phyloP scores from a whole-genome alignment of 2,113 vertebrate genomes.

The Callopanchax toddi region DNA sequence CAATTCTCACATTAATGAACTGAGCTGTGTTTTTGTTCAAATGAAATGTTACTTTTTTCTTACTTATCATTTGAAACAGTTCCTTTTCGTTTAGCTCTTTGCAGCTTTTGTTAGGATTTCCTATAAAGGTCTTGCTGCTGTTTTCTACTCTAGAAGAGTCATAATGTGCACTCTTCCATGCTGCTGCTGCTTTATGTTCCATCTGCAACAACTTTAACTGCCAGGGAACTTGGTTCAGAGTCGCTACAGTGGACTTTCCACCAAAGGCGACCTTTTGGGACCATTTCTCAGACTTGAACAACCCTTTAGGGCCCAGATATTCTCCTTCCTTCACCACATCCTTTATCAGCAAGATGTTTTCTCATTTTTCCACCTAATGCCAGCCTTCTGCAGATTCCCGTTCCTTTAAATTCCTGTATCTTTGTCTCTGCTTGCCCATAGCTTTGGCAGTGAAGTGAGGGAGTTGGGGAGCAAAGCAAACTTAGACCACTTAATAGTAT shows the following conservation, averaged over 20 bases:
- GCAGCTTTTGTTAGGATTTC: constrained; percentile 15
- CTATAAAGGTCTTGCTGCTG: constrained; percentile 1
- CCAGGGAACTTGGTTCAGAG: constrained; percentile 43
- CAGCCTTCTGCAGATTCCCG: constrained; percentile 27
- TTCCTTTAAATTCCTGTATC: constrained; percentile 20
- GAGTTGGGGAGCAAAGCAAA: constrained; percentile 64
- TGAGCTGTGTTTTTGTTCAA: too few species aligned
- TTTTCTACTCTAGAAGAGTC: constrained; percentile 8
- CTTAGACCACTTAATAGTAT: constrained; percentile 59
- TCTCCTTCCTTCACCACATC: constrained; percentile 50
- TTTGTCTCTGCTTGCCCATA: constrained; percentile 2
- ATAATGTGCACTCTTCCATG: constrained; percentile 18
- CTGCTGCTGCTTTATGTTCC: constrained; percentile 20
- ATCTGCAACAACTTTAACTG: constrained; percentile 57
- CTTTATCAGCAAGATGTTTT: constrained; percentile 51
- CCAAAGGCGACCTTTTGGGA: constrained; percentile 25
- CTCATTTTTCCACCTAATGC: constrained; percentile 28
- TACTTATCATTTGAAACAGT: too few species aligned
- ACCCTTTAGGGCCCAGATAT: constrained; percentile 43
- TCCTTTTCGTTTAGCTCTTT: too few species aligned
- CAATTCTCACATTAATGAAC: too few species aligned
- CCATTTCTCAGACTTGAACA: constrained; percentile 34
- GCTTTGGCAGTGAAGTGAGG: constrained; percentile 45
- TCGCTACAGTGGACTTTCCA: constrained; percentile 31
- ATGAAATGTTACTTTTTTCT: too few species aligned